Conservation (phyloP, 2,888 invertebrate species). For the Neuroscelio doddi region DNA sequence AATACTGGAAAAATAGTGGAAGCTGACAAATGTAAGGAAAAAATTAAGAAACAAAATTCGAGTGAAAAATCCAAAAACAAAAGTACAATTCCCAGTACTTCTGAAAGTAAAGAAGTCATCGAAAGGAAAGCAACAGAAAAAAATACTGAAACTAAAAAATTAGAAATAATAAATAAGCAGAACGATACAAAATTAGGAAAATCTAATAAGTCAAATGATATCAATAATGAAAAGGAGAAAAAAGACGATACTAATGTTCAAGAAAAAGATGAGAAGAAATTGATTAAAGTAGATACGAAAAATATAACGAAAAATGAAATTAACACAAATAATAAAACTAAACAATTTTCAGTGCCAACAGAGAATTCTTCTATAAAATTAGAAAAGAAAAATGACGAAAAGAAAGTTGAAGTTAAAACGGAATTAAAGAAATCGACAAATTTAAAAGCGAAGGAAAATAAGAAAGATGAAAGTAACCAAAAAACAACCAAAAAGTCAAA, state of each 20-base stretch:
- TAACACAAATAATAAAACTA: conserved; percentile 46
- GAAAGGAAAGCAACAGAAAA: conserved; percentile 16
- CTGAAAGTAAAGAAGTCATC: background rate
- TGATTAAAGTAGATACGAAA: background rate
- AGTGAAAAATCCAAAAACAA: conserved; percentile 52
- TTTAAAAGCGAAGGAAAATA: background rate
- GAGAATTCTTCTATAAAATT: no score
- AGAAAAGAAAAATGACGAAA: conserved; percentile 64
- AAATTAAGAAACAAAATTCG: conserved; percentile 51
- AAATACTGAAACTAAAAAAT: background rate
- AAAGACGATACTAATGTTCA: conserved; percentile 24
- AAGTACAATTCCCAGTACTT: conserved; percentile 2
- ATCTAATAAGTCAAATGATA: background rate
- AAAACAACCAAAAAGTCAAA: background rate
- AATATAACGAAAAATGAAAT: background rate
- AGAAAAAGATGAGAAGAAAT: no score
- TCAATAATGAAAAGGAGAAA: background rate
- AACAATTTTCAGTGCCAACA: no score
- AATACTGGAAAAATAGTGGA: conserved; percentile 20
- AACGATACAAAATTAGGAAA: background rate
- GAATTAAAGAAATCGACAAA: conserved; percentile 48
- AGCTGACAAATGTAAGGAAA: no score
- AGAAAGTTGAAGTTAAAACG: conserved; percentile 52
- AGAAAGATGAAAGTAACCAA: no score
- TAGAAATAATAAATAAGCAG: background rate